These are phyloP conservation scores for Drosophila koepferae DNA, from an alignment of 2,888 invertebrate species.

Conservation along the genomic window DNA sequence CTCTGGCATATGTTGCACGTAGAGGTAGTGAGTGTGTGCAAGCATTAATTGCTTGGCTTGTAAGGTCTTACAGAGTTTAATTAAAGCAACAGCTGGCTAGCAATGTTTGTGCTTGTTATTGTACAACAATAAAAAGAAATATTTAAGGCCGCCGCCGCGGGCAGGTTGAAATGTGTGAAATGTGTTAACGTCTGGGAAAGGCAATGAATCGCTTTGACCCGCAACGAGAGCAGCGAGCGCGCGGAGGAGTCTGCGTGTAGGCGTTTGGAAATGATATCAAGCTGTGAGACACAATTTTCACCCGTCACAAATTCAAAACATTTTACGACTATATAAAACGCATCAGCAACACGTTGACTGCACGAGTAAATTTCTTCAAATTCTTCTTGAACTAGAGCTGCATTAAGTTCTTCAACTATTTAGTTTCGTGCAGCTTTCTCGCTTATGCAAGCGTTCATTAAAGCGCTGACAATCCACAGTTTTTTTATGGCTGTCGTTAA, in stretches of 20 bases:
- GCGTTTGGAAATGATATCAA: slow-evolving; percentile 35
- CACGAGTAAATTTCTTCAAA: slow-evolving; percentile 2
- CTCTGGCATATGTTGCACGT: slow-evolving; percentile 36
- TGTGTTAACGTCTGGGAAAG: slow-evolving; percentile 70
- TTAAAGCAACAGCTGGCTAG: slow-evolving; percentile 69
- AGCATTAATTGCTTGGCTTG: slow-evolving; percentile 74
- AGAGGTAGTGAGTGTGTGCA: slow-evolving; percentile 35
- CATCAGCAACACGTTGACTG: slow-evolving; percentile 5
- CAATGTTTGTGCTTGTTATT: slow-evolving; percentile 51
- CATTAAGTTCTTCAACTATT: background rate
- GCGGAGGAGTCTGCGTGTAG: slow-evolving; percentile 23
- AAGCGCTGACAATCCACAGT: slow-evolving; percentile 1
- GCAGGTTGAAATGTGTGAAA: slow-evolving; percentile 68
- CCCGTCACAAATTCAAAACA: slow-evolving; percentile 20
- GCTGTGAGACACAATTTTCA: slow-evolving; percentile 42
- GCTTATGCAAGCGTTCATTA: slow-evolving; percentile 26
- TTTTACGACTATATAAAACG: slow-evolving; percentile 17
- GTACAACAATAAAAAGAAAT: slow-evolving; percentile 68
- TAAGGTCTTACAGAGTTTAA: slow-evolving; percentile 74
- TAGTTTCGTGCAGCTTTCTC: background rate
- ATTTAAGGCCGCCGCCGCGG: slow-evolving; percentile 41
- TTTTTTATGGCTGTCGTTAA: slow-evolving; percentile 27
- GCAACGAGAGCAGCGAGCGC: slow-evolving; percentile 30
- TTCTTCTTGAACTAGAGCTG: background rate
- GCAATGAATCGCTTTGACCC: slow-evolving; percentile 12